phyloP scores from a whole-genome alignment of 2,888 invertebrate species.

The Lamellibrachia satsuma region DNA sequence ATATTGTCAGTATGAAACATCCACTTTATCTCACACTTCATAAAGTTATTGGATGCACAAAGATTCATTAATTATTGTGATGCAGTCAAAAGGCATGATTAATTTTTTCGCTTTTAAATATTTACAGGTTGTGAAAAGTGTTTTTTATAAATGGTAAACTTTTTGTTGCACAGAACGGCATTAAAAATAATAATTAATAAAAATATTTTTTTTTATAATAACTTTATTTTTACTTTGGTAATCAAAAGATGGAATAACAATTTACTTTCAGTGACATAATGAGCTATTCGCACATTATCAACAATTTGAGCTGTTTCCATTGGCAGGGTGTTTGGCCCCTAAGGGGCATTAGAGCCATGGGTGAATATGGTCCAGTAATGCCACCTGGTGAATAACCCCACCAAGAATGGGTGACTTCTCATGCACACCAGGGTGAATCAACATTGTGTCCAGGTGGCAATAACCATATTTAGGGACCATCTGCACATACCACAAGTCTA shows the following conservation, averaged over 20 bases:
- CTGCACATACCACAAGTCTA: background rate
- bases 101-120: too few species aligned
- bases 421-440: background rate
- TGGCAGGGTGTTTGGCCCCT: background rate
- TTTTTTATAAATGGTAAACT: too few species aligned
- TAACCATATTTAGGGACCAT: background rate
- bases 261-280: background rate
- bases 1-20: too few species aligned
- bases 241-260: background rate
- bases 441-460: background rate
- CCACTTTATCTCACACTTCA: too few species aligned
- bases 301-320: background rate
- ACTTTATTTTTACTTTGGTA: background rate
- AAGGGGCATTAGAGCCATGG: background rate
- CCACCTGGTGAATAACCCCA: conserved; percentile 11
- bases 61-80: too few species aligned
- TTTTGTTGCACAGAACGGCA: too few species aligned
- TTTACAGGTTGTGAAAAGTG: too few species aligned
- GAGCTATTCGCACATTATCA: background rate
- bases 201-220: background rate
- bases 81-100: too few species aligned
- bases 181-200: background rate
- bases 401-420: background rate
- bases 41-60: too few species aligned
- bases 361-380: background rate